These are phyloP conservation scores for Chymomyza procnemis DNA, from an alignment of 2,888 invertebrate species.

Conservation along the genomic window DNA sequence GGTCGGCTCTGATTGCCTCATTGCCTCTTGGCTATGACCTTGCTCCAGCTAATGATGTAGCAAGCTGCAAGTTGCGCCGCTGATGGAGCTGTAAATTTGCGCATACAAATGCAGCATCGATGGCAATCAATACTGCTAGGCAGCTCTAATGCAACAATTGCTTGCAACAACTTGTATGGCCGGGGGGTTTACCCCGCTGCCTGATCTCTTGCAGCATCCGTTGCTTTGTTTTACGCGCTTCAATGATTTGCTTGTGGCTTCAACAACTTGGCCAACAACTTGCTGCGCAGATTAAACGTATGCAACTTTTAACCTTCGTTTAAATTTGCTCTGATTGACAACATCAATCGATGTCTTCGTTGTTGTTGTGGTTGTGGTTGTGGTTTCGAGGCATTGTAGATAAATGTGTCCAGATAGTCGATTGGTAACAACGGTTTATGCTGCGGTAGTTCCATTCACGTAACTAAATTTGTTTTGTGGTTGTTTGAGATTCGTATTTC, in stretches of 20 bases:
- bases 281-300: slow-evolving; percentile 58
- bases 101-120: slow-evolving; percentile 65
- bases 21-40: slow-evolving; percentile 35
- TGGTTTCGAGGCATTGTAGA: not conserved
- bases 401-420: not conserved
- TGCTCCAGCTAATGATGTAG: slow-evolving; percentile 51
- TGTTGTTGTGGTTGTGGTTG: not conserved
- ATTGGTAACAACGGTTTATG: slow-evolving; percentile 36
- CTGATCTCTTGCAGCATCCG: slow-evolving; percentile 52
- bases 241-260: slow-evolving; percentile 54
- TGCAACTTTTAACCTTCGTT: slow-evolving; percentile 72
- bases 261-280: not conserved
- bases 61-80: slow-evolving; percentile 31
- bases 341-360: slow-evolving; percentile 54
- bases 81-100: slow-evolving; percentile 72
- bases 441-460: slow-evolving; percentile 38
- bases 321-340: slow-evolving; percentile 69
- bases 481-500: slow-evolving; percentile 39
- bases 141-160: slow-evolving; percentile 48
- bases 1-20: slow-evolving; percentile 35
- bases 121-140: slow-evolving; percentile 61
- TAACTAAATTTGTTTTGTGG: slow-evolving; percentile 64
- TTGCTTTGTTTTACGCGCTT: slow-evolving; percentile 64
- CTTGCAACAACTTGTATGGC: slow-evolving; percentile 21
- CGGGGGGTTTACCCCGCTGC: slow-evolving; percentile 2